Evolutionary conservation across 2,113 vertebrate species (phyloP).

Genomic region (Ictalurus punctatus): DNA sequence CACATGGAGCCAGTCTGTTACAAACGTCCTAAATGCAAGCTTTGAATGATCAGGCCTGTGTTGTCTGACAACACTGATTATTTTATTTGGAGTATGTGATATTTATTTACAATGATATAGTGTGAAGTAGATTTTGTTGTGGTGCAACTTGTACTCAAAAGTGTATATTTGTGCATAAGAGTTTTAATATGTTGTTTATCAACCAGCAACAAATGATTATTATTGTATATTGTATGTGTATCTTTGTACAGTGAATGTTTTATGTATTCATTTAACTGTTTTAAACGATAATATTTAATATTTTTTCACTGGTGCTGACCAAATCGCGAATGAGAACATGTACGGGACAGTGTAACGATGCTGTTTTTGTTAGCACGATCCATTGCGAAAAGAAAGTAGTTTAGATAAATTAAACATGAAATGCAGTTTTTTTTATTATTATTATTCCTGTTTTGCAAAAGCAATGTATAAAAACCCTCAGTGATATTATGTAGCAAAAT

Average conservation of each 20-base stretch:
- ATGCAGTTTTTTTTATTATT: constrained; percentile 18
- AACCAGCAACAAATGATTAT: constrained; percentile 73
- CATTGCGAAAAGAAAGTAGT: constrained; percentile 46
- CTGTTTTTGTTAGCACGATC: constrained; percentile 43
- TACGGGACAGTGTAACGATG: constrained; percentile 67
- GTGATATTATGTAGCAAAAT: constrained; percentile 20
- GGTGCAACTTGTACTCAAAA: constrained; percentile 70
- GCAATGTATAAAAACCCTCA: background rate
- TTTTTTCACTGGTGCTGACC: constrained; percentile 68
- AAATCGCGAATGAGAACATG: constrained; percentile 60
- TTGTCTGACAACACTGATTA: constrained; percentile 61
- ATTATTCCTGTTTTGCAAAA: constrained; percentile 1
- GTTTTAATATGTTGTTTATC: constrained; percentile 77
- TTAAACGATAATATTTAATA: constrained; percentile 67
- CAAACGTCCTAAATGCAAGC: constrained; percentile 57
- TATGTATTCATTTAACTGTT: constrained; percentile 62
- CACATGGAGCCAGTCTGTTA: constrained; percentile 63
- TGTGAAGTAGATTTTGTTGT: constrained; percentile 65
- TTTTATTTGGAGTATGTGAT: constrained; percentile 58
- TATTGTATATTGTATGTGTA: constrained; percentile 77
- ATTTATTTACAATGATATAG: constrained; percentile 71
- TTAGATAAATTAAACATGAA: constrained; percentile 36
- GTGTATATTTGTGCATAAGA: constrained; percentile 87
- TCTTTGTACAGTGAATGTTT: constrained; percentile 79
- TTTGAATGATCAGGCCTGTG: constrained; percentile 59